Percentiles rank a stretch among this genome's conserved stretches.
Evolutionary conservation across 2,113 vertebrate species (phyloP).

Genomic region (zebrafish (Danio rerio)): GRCz12tu NC_133195.1:26861001-26861500

Average conservation of each 20-base stretch:
- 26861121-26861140: conserved; percentile 57
- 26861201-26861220: neutral
- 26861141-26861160: conserved; percentile 53
- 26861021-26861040: conserved; percentile 49
- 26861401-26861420: neutral
- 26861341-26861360: neutral
- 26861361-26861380: neutral
- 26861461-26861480: conserved; percentile 1
- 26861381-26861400: neutral
- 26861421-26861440: neutral
- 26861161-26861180: conserved; percentile 33
- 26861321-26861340: neutral
- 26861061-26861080: conserved; percentile 54
- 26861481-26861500: conserved; percentile 8
- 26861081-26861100: conserved; percentile 25
- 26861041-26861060: conserved; percentile 67
- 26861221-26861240: neutral
- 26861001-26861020: conserved; percentile 37
- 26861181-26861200: neutral
- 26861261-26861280: neutral
- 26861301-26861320: neutral
- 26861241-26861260: conserved; percentile 7
- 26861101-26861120: conserved; percentile 55
- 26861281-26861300: neutral
- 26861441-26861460: conserved; percentile 15